Conservation (phyloP, 2,113 vertebrate species). For the Clarias batrachus region DNA sequence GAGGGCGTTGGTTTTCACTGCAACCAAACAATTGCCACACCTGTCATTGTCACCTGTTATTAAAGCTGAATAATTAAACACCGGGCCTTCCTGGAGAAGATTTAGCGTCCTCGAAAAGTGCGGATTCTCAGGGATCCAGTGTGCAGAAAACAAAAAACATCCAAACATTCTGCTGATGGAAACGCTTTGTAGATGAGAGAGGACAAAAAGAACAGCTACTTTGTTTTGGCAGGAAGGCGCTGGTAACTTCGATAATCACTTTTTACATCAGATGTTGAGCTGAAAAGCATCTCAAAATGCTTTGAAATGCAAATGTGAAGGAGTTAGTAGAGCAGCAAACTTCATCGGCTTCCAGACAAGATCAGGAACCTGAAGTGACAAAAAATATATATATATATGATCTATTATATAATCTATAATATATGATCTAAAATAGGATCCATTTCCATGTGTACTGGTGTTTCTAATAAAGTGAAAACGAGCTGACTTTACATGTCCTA, state of each 20-base stretch:
- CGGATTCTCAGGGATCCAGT: too few relatives aligned
- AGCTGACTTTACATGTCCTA: background rate
- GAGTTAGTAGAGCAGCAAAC: background rate
- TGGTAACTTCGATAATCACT: background rate
- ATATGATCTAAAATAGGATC: too few relatives aligned
- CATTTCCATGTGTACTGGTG: background rate
- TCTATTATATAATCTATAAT: too few relatives aligned
- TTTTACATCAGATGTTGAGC: background rate
- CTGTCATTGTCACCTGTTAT: too few relatives aligned
- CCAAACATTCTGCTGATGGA: background rate
- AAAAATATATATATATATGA: too few relatives aligned
- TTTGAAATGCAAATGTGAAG: background rate
- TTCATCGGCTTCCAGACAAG: background rate
- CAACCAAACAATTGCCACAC: too few relatives aligned
- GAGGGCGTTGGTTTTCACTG: too few relatives aligned
- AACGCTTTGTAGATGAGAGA: background rate
- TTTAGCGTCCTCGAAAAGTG: background rate
- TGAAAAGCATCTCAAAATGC: background rate
- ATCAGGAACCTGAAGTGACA: background rate
- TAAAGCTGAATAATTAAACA: too few relatives aligned
- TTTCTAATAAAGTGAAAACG: background rate
- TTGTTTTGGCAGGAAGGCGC: background rate
- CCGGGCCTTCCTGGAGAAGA: too few relatives aligned
- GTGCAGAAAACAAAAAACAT: background rate
- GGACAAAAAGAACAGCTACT: background rate